Base-by-base conservation (phyloP, 2,888 invertebrate species). In the Drosophila macrothrix region DNA sequence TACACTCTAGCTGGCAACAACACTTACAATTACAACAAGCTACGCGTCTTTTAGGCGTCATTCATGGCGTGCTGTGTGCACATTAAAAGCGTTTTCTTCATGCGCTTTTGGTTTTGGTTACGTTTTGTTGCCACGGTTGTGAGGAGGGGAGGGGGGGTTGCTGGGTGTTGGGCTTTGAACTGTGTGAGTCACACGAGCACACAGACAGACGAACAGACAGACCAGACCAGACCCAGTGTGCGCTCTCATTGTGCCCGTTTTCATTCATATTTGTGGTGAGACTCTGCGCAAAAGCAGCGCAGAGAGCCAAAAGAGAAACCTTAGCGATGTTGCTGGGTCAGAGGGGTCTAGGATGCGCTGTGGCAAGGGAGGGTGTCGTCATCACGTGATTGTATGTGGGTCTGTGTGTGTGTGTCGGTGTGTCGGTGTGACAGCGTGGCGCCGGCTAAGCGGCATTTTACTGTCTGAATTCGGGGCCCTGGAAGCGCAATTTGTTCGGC, bases 1-100 rank as follows among this genome's bases (percentile, higher is more conserved):
- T 6, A 37, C 37, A 52, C 78, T 55, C 50, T 54, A 64, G 52
- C 16, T 25, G 9, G 4, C 55, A 64, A 60, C 64, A 58, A 50
- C 66, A 64, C 9, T 46, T 46, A 59, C 59, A 66, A 74, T 66
- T 63, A 73, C 70, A 58, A 66, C 54, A 29, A 67, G 66, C 60
- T 82, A 73, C 72, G 88, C 92, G 91, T 82, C 91, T 88, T 82
- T 82, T 80, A 80, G 92, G 92, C 92, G 92, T 91, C 92, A 92
- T 86, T 91, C 84, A 91, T 90, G 84, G 83, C 91, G 86, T 91
- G 91, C 78, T 78, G 74, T 78, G 63, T 69, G 84, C 77, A 80
- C 76, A 82, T 82, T 81, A 83, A 74, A 79, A 75, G 80, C 72
- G 74, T 73, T 84, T 81, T 73, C 66, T 60, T 75, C 49, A 54